Percentiles rank a stretch among this genome's conserved stretches.
These are phyloP conservation scores for Catocala sponsa DNA, from an alignment of 2,888 invertebrate species.

Conservation along the genomic window DNA sequence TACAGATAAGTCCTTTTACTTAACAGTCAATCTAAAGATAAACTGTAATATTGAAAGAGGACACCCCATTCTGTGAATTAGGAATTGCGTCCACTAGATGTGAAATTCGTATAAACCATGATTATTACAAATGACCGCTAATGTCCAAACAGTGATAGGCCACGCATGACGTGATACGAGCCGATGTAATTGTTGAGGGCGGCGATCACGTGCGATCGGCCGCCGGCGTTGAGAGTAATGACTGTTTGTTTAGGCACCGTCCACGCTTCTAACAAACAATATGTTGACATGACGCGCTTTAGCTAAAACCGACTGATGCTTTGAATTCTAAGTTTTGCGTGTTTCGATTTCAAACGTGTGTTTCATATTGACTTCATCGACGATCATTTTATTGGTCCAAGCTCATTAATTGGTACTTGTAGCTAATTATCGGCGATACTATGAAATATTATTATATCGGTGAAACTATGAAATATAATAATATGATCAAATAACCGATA, in stretches of 20 bases:
- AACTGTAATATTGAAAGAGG: background rate
- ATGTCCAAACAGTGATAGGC: slow-evolving; percentile 51
- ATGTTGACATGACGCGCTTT: slow-evolving; percentile 75
- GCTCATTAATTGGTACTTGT: no score
- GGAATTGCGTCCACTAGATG: background rate
- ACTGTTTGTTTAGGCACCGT: slow-evolving; percentile 80
- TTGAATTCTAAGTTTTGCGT: slow-evolving; percentile 60
- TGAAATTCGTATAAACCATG: slow-evolving; percentile 17
- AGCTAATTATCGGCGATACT: no score
- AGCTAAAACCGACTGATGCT: slow-evolving; percentile 68
- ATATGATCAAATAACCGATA: no score
- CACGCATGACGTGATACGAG: slow-evolving; percentile 49
- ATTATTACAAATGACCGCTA: slow-evolving; percentile 50
- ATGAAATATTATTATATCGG: no score
- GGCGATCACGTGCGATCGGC: slow-evolving; percentile 36
- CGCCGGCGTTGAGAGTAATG: slow-evolving; percentile 66
- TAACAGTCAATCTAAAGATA: no score
- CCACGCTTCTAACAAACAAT: slow-evolving; percentile 59
- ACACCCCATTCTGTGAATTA: no score
- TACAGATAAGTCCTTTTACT: no score
- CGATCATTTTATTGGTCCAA: background rate
- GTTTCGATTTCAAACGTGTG: slow-evolving; percentile 48
- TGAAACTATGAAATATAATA: no score
- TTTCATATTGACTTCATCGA: slow-evolving; percentile 32
- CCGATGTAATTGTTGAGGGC: slow-evolving; percentile 49